Evolutionary conservation across 2,797 vertebrate species (phyloP).

Genomic region (Pampus argenteus): DNA sequence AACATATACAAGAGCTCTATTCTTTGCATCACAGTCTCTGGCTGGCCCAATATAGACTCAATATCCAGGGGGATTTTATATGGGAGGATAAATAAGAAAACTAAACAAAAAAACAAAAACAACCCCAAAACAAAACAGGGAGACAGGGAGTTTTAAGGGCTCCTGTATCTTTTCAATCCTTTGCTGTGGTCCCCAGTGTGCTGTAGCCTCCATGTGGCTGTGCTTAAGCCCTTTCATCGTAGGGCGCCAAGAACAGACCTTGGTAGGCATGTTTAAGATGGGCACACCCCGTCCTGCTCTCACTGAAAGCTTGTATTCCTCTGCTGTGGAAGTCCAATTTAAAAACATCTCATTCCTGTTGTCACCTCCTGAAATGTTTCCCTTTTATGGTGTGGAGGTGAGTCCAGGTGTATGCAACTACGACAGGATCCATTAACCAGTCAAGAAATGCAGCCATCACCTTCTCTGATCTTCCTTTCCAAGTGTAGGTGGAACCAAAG

Average conservation of each 20-base stretch:
- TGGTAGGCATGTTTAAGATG: constrained; percentile 26
- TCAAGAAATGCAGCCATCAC: constrained; percentile 21
- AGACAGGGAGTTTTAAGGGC: not conserved
- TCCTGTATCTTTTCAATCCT: constrained; percentile 36
- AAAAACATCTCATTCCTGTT: constrained; percentile 20
- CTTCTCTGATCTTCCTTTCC: constrained; percentile 22
- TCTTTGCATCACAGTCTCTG: constrained; percentile 52
- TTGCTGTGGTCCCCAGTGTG: constrained; percentile 58
- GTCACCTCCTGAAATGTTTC: constrained; percentile 53
- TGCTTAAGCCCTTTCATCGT: constrained; percentile 10
- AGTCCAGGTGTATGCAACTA: constrained; percentile 26
- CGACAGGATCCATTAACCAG: constrained; percentile 19
- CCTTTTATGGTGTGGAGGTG: constrained; percentile 48
- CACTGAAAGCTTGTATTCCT: constrained; percentile 36
- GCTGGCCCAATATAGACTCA: constrained; percentile 43
- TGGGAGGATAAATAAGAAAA: constrained; percentile 39
- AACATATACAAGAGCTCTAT: constrained; percentile 50
- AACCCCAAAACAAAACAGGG: too few relatives aligned
- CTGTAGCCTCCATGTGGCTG: constrained; percentile 45
- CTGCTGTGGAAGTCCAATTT: constrained; percentile 33
- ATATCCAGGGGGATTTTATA: constrained; percentile 30
- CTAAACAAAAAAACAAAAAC: constrained; percentile 5
- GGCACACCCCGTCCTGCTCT: constrained; percentile 10
- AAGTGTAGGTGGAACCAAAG: constrained; percentile 5
- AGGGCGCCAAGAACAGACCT: constrained; percentile 16